Evolutionary conservation across 2,797 vertebrate genomes (phyloP).

Genomic region (Orientallactaga sibirica): DNA sequence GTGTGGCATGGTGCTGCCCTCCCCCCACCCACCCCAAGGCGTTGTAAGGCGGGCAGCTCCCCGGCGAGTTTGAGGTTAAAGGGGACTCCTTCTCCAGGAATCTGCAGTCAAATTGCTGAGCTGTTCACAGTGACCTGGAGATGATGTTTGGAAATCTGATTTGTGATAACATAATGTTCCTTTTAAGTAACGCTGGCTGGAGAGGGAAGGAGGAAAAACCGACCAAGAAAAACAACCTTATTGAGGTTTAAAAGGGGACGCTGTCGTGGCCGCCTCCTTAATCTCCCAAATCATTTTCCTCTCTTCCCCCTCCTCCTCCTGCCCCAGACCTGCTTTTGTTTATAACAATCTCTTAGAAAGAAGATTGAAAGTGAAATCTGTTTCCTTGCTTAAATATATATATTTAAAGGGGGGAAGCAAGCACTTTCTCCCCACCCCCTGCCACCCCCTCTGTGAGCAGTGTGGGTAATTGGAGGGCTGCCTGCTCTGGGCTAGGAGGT

Average conservation of each 20-base stretch:
- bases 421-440: background rate
- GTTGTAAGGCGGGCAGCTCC: conserved; percentile 68
- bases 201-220: conserved; percentile 79
- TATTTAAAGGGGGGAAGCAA: conserved; percentile 70
- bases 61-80: conserved; percentile 71
- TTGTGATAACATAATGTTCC: conserved; percentile 86
- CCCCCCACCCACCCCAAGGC: background rate
- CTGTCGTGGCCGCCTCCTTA: conserved; percentile 82
- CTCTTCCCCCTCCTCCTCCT: conserved; percentile 75
- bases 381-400: conserved; percentile 77
- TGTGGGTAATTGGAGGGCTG: conserved; percentile 71
- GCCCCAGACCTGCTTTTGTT: conserved; percentile 84
- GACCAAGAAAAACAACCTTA: conserved; percentile 84
- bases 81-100: conserved; percentile 80
- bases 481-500: conserved; percentile 55
- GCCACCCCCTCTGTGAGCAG: conserved; percentile 35
- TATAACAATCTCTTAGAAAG: conserved; percentile 85
- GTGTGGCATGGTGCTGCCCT: background rate
- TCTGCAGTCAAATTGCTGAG: conserved; percentile 82
- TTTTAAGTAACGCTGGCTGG: conserved; percentile 84
- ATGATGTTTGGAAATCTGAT: conserved; percentile 87
- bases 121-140: conserved; percentile 82
- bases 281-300: conserved; percentile 85
- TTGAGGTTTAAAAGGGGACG: conserved; percentile 84
- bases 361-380: conserved; percentile 78